Conservation (phyloP, 2,888 invertebrate species). For the Phaonia tiefii region DNA sequence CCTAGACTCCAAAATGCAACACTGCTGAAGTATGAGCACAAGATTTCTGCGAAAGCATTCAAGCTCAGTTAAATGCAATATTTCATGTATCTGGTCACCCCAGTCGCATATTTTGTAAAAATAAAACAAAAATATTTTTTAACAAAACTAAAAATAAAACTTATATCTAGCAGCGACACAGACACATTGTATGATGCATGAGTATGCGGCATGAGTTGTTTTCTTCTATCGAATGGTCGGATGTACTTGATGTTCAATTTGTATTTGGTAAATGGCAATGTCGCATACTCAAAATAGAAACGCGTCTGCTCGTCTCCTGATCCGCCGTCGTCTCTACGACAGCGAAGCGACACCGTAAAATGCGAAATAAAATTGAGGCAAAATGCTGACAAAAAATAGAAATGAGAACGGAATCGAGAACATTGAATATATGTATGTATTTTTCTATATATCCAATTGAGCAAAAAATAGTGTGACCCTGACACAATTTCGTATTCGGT, state of each 20-base stretch:
- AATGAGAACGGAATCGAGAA: not conserved
- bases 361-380: constrained; percentile 18
- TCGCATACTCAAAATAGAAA: constrained; percentile 53
- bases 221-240: not conserved
- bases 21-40: too few species aligned
- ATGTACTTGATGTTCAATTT: constrained; percentile 58
- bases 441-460: constrained; percentile 42
- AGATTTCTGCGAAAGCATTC: too few species aligned
- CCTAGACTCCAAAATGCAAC: too few species aligned
- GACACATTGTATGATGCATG: too few species aligned
- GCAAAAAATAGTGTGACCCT: constrained; percentile 63
- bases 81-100: too few species aligned
- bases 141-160: too few species aligned
- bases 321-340: not conserved
- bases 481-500: constrained; percentile 55
- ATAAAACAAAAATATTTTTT: too few species aligned
- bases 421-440: not conserved
- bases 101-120: too few species aligned
- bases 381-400: constrained; percentile 33
- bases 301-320: not conserved
- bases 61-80: too few species aligned
- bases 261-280: constrained; percentile 62
- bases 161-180: not conserved
- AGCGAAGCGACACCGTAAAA: not conserved
- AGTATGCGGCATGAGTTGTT: too few species aligned